phyloP scores from a whole-genome alignment of 2,113 vertebrate species.

The Leucopsar rothschildi region DNA sequence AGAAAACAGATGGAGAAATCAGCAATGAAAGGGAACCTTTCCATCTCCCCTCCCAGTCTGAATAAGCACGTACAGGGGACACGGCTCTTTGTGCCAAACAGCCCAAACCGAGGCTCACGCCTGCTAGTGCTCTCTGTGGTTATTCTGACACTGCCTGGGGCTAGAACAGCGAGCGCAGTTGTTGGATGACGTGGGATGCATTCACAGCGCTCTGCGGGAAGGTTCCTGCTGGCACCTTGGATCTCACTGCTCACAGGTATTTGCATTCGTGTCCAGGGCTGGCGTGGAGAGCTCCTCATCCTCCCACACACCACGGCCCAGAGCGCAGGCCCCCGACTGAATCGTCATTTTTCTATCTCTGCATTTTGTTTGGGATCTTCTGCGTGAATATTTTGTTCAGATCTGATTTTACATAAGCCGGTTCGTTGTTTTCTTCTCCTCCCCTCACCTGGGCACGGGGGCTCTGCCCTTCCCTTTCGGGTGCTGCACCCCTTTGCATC shows the following conservation, averaged over 20 bases:
- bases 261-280: background rate
- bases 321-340: accelerated
- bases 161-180: background rate
- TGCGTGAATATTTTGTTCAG: background rate
- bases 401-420: background rate
- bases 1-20: constrained; percentile 17
- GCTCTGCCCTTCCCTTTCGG: background rate
- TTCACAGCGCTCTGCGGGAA: background rate
- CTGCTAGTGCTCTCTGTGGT: background rate
- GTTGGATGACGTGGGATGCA: background rate
- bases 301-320: accelerated
- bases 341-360: background rate
- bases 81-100: background rate
- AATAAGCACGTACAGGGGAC: background rate
- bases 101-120: background rate
- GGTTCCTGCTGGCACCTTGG: background rate
- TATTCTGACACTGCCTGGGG: background rate
- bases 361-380: background rate
- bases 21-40: background rate
- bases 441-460: accelerated
- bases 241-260: background rate
- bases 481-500: background rate
- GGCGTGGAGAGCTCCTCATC: accelerated
- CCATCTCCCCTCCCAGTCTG: background rate
- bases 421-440: background rate